Percentiles rank a stretch among this genome's conserved stretches.
phyloP scores from a whole-genome alignment of 2,888 invertebrate species.

The Crocallis elinguaria region DNA sequence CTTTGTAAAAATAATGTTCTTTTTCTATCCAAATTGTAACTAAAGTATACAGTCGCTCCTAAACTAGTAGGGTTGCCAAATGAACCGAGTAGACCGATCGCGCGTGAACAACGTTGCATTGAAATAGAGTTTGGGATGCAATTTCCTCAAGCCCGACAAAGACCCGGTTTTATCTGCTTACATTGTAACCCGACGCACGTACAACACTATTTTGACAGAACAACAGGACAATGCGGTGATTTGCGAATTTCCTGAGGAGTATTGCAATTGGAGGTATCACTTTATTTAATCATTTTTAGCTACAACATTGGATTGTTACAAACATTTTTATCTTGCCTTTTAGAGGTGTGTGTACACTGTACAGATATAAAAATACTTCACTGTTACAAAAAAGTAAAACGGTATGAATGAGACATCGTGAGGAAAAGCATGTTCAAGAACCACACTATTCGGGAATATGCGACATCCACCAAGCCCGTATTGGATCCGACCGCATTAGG shows the following conservation, averaged over 20 bases:
- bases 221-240: constrained; percentile 41
- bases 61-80: constrained; percentile 34
- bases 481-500: too few species aligned
- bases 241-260: constrained; percentile 24
- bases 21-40: background rate
- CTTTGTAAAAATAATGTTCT: background rate
- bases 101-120: constrained; percentile 51
- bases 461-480: too few species aligned
- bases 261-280: constrained; percentile 4
- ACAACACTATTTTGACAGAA: constrained; percentile 50
- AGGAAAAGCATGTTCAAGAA: too few species aligned
- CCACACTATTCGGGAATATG: too few species aligned
- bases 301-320: background rate
- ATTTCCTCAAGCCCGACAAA: constrained; percentile 66
- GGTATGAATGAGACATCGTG: too few species aligned
- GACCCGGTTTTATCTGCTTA: constrained; percentile 55
- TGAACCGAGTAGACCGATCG: constrained; percentile 50
- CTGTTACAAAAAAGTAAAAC: too few species aligned
- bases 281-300: background rate
- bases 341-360: too few species aligned
- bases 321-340: too few species aligned
- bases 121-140: constrained; percentile 69
- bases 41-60: background rate
- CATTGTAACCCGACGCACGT: constrained; percentile 65
- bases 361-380: too few species aligned